Base-by-base conservation (phyloP, 2,797 vertebrate genomes). In the Eulemur albifrons region DNA sequence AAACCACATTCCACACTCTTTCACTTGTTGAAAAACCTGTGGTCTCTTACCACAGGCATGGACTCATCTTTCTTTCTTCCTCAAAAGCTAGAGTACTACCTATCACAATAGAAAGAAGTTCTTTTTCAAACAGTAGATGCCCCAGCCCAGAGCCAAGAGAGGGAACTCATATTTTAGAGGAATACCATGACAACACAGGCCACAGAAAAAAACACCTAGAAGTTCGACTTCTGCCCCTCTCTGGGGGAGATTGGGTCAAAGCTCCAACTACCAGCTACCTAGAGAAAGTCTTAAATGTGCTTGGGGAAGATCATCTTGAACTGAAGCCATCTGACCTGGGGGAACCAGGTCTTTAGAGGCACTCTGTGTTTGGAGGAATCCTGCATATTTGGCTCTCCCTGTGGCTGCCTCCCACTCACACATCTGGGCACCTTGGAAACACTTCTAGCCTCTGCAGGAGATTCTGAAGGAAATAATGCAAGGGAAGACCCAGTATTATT, bases 171-270 rank as follows among this genome's bases (percentile, higher is more conserved):
- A 0, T 70, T 93, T 38, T 82, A 76, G 88, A 84, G 76, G 0
- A 87, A 95, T 89, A 63, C 18, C 25, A 11, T 52, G 35, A 81
- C 1, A 75, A 30, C 80, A 54, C 4, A 61, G 48, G 79, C 40
- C 10, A 79, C 54, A 15, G 54, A 86, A 96, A 97, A 97, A 70
- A 23, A 75, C 48, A 69, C 23, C 40, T 83, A 25, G 50, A 95
- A 95, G 82, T 93, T 88, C 77, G 87, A 2, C 2, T 82, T 89
- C 81, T 90, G 95, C 89, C 84, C 85, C 70, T 94, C 57, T 38
- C 13, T 11, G 15, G 63, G 59, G 79, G 75, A 38, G 40, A 18
- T 48, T 83, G 75, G 5, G 18, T 50, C 17, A 8, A 25, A 81
- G 15, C 25, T 92, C 54, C 61, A 70, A 15, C 32, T 57, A 11